Base-by-base conservation (phyloP, 2,113 vertebrate species). In the Glaucomys volans region DNA sequence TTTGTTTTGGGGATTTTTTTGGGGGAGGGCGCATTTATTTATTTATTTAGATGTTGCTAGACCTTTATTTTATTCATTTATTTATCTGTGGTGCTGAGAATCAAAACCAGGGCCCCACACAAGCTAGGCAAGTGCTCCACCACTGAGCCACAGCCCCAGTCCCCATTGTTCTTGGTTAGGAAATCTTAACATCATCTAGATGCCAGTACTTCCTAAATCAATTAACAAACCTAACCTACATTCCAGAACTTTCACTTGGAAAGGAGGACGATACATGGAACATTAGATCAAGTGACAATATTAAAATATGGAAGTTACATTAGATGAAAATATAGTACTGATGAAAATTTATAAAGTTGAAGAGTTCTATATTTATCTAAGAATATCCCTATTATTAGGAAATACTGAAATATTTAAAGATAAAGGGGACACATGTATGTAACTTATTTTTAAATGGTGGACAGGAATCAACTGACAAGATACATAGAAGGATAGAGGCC, bases 241-340 rank as follows among this genome's bases (percentile, higher is more conserved):
- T 18, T 37, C 30, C 9, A 50, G 75, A 54, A 14, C 30, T 54
- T 24, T 69, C 17, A 30, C 37, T 11, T 8, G 10, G 62, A n/a
- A 24, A 22, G 28, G 35, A 3, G 7, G 4, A 5, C 6, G 8
- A 44, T 72, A 47, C 0, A 54, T 5, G 8, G 8, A 42, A 62
- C 26, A 35, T n/a, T 4, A 72, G 26, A 66, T 20, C 50, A 84
- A 57, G 18, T 8, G 62, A 67, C 57, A 71, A 42, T 59, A 54
- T 0, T 74, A 47, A 50, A 80, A 76, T 14, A 77, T 5, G 24
- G 30, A 59, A n/a, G 40, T 40, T 0, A 62, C 17, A 64, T 24
- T 12, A 37, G 47, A 84, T 18, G 17, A 76, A 92, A 92, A 62
- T 37, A 88, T 32, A 52, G 20, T 1, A 81, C 0, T 37, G 17